Evolutionary conservation across 2,797 vertebrate species (phyloP).

Genomic region (Erpetoichthys calabaricus): DNA sequence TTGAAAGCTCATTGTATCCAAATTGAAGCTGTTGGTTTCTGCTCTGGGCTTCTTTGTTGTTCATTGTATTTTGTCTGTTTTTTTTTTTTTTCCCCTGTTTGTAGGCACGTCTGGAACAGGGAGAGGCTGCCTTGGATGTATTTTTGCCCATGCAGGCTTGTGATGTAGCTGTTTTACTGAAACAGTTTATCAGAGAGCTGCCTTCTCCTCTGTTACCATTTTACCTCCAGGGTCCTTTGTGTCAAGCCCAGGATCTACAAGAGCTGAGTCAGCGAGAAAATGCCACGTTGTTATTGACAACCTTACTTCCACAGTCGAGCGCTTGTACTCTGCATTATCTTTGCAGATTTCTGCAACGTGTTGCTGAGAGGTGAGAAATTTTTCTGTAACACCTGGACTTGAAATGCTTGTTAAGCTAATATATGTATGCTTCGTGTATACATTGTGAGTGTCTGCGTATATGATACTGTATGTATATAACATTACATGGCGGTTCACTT

Average conservation of each 20-base stretch:
- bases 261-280: not conserved
- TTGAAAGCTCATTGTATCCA: too few relatives aligned
- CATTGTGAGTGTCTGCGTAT: too few relatives aligned
- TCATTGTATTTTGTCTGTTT: too few relatives aligned
- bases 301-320: constrained; percentile 16
- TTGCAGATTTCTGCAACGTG: constrained; percentile 18
- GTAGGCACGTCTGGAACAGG: constrained; percentile 18
- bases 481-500: too few relatives aligned
- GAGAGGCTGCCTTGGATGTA: constrained; percentile 10
- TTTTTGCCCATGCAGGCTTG: constrained; percentile 12
- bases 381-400: too few relatives aligned
- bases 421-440: too few relatives aligned
- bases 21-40: too few relatives aligned
- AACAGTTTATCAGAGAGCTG: constrained; percentile 23
- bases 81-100: not conserved
- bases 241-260: constrained; percentile 16
- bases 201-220: constrained; percentile 18
- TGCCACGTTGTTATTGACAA: constrained; percentile 18
- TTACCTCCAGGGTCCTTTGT: constrained; percentile 16
- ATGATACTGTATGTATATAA: too few relatives aligned
- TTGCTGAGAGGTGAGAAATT: constrained; percentile 12
- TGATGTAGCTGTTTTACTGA: constrained; percentile 20
- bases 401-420: too few relatives aligned
- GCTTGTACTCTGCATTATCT: constrained; percentile 14
- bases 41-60: too few relatives aligned